Percentiles rank a stretch among this genome's conserved stretches.
Conservation (phyloP, 1,140 invertebrate species). For the Antheraea mylitta region DNA sequence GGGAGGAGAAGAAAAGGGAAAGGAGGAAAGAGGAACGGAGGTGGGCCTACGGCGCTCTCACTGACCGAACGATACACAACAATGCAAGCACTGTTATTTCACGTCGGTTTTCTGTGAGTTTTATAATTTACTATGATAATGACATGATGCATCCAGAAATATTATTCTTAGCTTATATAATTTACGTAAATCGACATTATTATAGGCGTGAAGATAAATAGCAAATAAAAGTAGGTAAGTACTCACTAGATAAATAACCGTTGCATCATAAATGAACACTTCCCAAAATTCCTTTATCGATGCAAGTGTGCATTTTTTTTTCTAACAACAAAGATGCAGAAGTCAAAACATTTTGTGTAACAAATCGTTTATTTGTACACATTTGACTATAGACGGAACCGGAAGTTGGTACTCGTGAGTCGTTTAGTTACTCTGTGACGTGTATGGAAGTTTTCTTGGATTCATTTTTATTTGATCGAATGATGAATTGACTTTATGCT, state of each 20-base stretch:
- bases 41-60: too few relatives aligned
- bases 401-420: constrained; percentile 31
- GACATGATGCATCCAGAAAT: too few relatives aligned
- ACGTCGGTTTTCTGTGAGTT: too few relatives aligned
- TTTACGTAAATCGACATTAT: background rate
- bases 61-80: too few relatives aligned
- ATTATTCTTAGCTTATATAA: background rate
- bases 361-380: constrained; percentile 48
- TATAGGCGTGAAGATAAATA: background rate
- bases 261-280: constrained; percentile 18
- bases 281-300: constrained; percentile 46
- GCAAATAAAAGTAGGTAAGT: background rate
- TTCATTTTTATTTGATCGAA: constrained; percentile 14
- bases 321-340: constrained; percentile 32
- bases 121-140: too few relatives aligned
- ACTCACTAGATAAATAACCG: background rate
- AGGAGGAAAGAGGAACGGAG: too few relatives aligned
- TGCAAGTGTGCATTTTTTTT: constrained; percentile 46
- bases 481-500: constrained; percentile 27
- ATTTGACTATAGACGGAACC: constrained; percentile 16
- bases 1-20: too few relatives aligned
- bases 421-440: constrained; percentile 5
- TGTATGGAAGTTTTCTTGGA: constrained; percentile 21
- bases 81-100: too few relatives aligned
- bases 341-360: constrained; percentile 63